Conservation (phyloP, 2,888 invertebrate species). For the Athalia cordata region DNA sequence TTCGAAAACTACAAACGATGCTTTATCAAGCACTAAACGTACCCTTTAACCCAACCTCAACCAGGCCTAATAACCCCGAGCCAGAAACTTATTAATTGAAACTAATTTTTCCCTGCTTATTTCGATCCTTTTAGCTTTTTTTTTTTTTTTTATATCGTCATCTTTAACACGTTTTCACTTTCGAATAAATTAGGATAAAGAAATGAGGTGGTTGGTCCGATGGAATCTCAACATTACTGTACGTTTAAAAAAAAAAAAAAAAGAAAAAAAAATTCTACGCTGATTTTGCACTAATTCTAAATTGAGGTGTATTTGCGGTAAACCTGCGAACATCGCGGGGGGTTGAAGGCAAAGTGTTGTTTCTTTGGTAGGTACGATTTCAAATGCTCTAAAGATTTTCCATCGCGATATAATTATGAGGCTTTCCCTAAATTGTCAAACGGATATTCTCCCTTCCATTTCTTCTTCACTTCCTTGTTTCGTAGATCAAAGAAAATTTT, state of each 20-base stretch:
- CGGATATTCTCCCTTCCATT: background rate
- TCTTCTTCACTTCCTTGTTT: background rate
- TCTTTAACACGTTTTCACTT: background rate
- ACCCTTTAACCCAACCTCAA: background rate
- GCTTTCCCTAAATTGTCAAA: conserved; percentile 1
- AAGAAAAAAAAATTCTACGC: background rate
- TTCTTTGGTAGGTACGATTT: conserved; percentile 9
- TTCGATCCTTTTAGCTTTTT: too few species aligned
- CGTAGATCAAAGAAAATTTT: conserved; percentile 22
- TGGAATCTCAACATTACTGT: background rate
- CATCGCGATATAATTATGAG: conserved; percentile 2
- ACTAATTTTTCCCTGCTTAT: conserved; percentile 2
- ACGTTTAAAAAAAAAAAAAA: background rate
- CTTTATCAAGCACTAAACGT: conserved; percentile 10
- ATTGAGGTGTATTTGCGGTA: background rate
- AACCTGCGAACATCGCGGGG: background rate
- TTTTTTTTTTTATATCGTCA: background rate
- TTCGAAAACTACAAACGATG: background rate
- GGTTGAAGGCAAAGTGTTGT: background rate
- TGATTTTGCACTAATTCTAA: background rate
- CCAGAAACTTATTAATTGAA: conserved; percentile 19
- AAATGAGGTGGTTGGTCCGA: too few species aligned
- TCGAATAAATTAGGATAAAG: too few species aligned
- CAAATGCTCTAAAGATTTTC: conserved; percentile 7
- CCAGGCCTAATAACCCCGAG: background rate